Base-by-base conservation (phyloP, 2,888 invertebrate genomes). In the Eudemis profundana region DNA sequence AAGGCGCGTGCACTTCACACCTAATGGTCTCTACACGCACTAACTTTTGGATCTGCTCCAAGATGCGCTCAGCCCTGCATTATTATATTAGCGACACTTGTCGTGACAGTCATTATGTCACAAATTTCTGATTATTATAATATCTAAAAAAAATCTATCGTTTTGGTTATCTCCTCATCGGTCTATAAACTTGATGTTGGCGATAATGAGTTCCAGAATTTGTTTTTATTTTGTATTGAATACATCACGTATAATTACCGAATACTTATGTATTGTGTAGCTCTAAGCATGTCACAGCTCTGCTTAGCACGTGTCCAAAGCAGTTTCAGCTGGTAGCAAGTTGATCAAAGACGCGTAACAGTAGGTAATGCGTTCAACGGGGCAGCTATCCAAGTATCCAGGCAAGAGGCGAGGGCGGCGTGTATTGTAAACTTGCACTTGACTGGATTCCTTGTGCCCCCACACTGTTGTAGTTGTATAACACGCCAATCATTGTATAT, bases 391-490 rank as follows among this genome's bases (percentile, higher is more conserved):
- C n/a, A n/a, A n/a, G n/a, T n/a, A n/a, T n/a, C n/a, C 12, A 19
- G 23, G n/a, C n/a, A 44, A 27, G 23, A 51, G 29, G 50, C 33
- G 50, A 50, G 50, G 50, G 23, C 23, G 23, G 4, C 4, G 5
- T 27, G 72, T 74, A 71, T 68, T 78, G 76, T 81, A 77, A 78
- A 82, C 82, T 81, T 83, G 86, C 87, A 89, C 82, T 89, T 87
- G 72, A 66, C 57, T 50, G 89, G 89, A 72, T 87, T 89, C 89
- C 71, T 79, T 78, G 67, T 71, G 81, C 72, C 81, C 78, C 79
- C 74, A n/a, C n/a, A n/a, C n/a, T n/a, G n/a, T n/a, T 27, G 36
- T 40, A 15, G 70, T 67, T 71, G 74, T 23, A 12, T 53, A 56
- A 54, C 46, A 74, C 76, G 74, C 74, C 72, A 63, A 68, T 69